These are phyloP conservation scores for Athrips mouffetella DNA, from an alignment of 2,888 invertebrate species.

Conservation along the genomic window DNA sequence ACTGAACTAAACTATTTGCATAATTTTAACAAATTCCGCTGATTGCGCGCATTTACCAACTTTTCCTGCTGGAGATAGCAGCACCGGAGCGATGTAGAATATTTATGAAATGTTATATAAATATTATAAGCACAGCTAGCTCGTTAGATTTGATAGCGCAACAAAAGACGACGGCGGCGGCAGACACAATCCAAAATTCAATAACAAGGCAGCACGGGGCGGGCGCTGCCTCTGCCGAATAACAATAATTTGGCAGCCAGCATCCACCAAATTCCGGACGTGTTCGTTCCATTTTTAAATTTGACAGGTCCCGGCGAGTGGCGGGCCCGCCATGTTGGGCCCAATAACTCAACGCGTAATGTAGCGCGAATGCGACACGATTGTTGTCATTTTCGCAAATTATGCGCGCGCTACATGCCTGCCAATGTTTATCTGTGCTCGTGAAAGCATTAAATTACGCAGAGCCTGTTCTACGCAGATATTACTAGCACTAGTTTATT, in stretches of 20 bases:
- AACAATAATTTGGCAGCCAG: conserved; percentile 74
- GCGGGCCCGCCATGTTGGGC: conserved; percentile 33
- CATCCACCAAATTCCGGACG: conserved; percentile 69
- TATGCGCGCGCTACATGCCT: conserved; percentile 65
- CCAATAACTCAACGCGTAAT: conserved; percentile 67
- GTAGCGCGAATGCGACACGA: conserved; percentile 66
- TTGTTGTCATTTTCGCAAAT: conserved; percentile 74
- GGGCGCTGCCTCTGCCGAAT: conserved; percentile 59
- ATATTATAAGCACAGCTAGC: conserved; percentile 11
- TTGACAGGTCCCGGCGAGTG: conserved; percentile 63
- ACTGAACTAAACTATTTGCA: not conserved
- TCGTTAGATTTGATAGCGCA: conserved; percentile 46
- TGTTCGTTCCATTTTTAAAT: conserved; percentile 75
- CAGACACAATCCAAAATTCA: conserved; percentile 65
- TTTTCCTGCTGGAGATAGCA: not conserved
- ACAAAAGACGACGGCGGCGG: conserved; percentile 50
- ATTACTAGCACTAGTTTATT: conserved; percentile 46
- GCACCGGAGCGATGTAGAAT: not conserved
- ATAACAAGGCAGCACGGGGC: conserved; percentile 59
- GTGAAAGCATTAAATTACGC: conserved; percentile 66
- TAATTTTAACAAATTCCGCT: conserved; percentile 3
- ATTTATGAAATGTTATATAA: not conserved
- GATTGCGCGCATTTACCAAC: conserved; percentile 3
- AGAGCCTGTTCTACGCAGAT: conserved; percentile 45
- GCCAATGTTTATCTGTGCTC: conserved; percentile 67